phyloP scores from a whole-genome alignment of 2,113 vertebrate genomes.

The Lichenostomus cassidix region DNA sequence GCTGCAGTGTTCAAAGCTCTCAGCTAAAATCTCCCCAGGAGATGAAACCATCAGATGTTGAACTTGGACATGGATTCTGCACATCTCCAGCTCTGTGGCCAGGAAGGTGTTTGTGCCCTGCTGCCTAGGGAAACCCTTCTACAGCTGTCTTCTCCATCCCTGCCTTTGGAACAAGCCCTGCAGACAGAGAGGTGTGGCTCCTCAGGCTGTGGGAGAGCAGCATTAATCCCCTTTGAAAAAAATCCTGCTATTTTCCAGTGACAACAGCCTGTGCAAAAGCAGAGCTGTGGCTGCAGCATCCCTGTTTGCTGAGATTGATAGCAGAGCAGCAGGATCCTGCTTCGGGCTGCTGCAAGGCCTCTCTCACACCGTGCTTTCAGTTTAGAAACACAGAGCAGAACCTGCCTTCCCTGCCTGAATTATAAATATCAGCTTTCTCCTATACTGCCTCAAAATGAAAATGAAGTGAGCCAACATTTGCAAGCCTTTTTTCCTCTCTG shows the following conservation, averaged over 20 bases:
- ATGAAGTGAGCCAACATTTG: neutral
- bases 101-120: neutral
- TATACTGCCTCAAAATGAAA: neutral
- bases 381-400: neutral
- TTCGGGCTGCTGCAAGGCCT: neutral
- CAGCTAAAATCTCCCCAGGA: neutral
- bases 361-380: neutral
- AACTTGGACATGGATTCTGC: accelerated
- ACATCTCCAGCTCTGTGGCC: neutral
- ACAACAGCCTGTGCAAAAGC: neutral
- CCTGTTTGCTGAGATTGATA: neutral
- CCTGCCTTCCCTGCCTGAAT: neutral
- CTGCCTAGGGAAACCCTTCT: neutral
- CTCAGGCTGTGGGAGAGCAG: neutral
- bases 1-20: neutral
- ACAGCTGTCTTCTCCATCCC: too few relatives aligned
- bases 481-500: neutral
- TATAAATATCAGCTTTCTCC: neutral
- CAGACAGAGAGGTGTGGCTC: neutral
- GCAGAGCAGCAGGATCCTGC: slow-evolving; percentile 12
- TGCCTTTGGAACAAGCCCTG: neutral
- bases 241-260: neutral
- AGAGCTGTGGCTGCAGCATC: neutral
- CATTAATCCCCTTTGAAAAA: neutral
- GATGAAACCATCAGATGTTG: neutral